A percentile compares a stretch with the other conserved stretches of the same genome.
Conservation (phyloP, 37 sponge, comb jelly and placozoan species). For the Hormiphora californensis region DNA sequence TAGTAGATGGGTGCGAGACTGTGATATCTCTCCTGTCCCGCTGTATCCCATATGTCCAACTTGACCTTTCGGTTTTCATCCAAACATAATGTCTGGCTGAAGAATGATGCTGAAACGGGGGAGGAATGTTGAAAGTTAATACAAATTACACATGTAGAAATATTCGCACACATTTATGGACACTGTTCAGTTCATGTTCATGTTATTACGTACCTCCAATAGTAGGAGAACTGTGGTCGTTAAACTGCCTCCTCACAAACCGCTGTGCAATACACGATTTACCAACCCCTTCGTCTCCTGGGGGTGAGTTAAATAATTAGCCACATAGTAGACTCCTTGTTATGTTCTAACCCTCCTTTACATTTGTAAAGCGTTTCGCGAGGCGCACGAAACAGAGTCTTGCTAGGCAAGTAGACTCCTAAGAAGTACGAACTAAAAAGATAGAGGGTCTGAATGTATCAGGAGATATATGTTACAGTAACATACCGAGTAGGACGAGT, state of each 20-base stretch:
- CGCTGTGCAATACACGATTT: conserved; percentile 25
- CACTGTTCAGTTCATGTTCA: background rate
- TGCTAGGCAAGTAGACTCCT: too few species aligned
- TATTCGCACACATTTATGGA: background rate
- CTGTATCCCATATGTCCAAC: conserved; percentile 20
- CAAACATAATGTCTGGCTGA: conserved; percentile 20
- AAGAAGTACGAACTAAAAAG: too few species aligned
- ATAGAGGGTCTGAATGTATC: too few species aligned
- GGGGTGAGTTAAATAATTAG: background rate
- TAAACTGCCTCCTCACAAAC: conserved; percentile 9
- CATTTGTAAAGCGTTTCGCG: too few species aligned
- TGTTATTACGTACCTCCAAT: background rate
- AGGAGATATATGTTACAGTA: too few species aligned
- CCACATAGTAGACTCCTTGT: too few species aligned
- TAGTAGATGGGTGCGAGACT: conserved; percentile 44
- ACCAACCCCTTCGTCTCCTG: conserved; percentile 33
- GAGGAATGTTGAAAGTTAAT: background rate
- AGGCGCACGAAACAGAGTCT: too few species aligned
- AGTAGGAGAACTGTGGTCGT: conserved; percentile 25
- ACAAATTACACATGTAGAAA: background rate
- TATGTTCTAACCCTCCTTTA: too few species aligned
- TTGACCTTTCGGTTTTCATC: conserved; percentile 2
- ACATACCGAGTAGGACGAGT: background rate
- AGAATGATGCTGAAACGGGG: conserved; percentile 37
- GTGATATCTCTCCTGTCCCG: conserved; percentile 19